These are phyloP conservation scores for Argentina silus DNA, from an alignment of 2,797 vertebrate species.

Conservation along the genomic window DNA sequence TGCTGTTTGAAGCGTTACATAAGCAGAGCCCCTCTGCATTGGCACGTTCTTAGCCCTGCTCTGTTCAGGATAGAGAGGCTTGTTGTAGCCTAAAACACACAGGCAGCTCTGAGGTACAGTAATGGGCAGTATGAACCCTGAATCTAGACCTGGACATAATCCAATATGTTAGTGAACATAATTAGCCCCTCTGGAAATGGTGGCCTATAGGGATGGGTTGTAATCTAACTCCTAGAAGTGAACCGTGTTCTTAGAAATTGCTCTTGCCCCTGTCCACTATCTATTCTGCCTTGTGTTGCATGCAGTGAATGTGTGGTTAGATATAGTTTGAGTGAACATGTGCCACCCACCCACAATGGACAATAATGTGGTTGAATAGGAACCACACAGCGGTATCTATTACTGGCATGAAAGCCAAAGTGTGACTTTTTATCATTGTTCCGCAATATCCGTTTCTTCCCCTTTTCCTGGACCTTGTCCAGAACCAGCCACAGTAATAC, in stretches of 20 bases:
- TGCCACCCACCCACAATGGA: constrained; percentile 49
- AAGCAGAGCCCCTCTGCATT: constrained; percentile 8
- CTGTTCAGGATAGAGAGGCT: neutral
- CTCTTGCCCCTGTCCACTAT: constrained; percentile 8
- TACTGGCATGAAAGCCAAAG: constrained; percentile 33
- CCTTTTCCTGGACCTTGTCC: constrained; percentile 23
- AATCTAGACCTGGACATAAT: constrained; percentile 8
- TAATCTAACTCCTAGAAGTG: neutral
- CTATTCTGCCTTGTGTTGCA: constrained; percentile 17
- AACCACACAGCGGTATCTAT: constrained; percentile 50
- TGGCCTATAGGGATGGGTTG: neutral
- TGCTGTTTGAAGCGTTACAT: constrained; percentile 29
- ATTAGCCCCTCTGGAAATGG: constrained; percentile 28
- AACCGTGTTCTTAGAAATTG: neutral
- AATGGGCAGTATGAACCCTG: constrained; percentile 9
- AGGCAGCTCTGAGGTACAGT: neutral
- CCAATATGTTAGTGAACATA: constrained; percentile 24
- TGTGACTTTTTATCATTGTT: constrained; percentile 53
- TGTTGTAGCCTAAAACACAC: neutral
- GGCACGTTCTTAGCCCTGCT: constrained; percentile 26
- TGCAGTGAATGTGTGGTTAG: constrained; percentile 56
- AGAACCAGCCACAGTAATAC: neutral
- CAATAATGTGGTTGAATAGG: constrained; percentile 48
- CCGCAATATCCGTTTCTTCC: constrained; percentile 29
- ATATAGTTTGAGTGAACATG: constrained; percentile 49